These are phyloP conservation scores for Microplitis manilae DNA, from an alignment of 2,888 invertebrate species.

Conservation along the genomic window DNA sequence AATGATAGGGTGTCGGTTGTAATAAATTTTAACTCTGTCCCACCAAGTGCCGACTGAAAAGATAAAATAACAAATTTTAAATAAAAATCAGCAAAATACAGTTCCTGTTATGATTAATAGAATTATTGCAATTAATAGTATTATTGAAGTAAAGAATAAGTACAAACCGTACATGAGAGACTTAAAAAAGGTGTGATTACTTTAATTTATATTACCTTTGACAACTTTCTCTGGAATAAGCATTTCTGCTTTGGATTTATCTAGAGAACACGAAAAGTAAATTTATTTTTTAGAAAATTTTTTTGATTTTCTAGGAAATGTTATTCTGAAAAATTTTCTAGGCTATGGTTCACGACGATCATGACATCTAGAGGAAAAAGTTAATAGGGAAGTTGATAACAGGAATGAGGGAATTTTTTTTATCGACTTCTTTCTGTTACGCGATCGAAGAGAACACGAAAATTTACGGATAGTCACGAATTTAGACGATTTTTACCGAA, in stretches of 20 bases:
- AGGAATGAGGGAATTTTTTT: too few species aligned
- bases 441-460: too few species aligned
- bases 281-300: neutral
- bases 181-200: neutral
- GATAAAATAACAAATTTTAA: neutral
- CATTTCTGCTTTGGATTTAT: neutral
- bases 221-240: neutral
- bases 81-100: neutral
- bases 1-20: conserved; percentile 14
- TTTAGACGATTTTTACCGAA: too few species aligned
- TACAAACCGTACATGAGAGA: neutral
- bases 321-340: neutral
- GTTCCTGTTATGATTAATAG: neutral
- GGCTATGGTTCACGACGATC: neutral
- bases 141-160: too few species aligned
- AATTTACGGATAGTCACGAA: too few species aligned
- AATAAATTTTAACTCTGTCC: neutral
- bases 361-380: neutral
- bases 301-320: neutral
- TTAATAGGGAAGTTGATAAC: too few species aligned
- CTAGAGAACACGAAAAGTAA: neutral
- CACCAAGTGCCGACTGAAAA: neutral
- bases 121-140: too few species aligned
- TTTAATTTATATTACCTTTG: neutral
- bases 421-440: too few species aligned